Evolutionary conservation across 1,140 invertebrate genomes (phyloP).

Genomic region (Meloidogyne chitwoodi): DNA sequence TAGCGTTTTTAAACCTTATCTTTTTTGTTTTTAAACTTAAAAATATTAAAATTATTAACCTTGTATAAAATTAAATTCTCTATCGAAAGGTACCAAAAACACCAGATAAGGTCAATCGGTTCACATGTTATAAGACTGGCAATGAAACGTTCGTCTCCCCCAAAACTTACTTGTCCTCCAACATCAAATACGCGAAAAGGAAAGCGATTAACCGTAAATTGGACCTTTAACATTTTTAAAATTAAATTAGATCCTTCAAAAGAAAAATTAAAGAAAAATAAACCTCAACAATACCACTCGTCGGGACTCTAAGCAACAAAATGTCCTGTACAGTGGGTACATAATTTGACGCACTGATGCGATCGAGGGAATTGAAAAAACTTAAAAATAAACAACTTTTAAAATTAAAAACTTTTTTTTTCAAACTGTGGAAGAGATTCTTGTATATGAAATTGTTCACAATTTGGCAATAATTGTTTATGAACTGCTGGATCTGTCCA

Average conservation of each 20-base stretch:
- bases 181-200: conserved; percentile 66
- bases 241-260: no score
- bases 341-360: conserved; percentile 84
- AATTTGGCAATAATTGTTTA: not conserved
- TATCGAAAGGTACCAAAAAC: no score
- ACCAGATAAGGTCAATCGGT: no score
- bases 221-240: not conserved
- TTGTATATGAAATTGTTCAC: not conserved
- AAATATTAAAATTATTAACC: no score
- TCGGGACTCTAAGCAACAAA: conserved; percentile 88
- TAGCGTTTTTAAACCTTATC: no score
- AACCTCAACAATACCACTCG: conserved; percentile 86
- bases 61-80: no score
- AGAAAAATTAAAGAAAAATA: no score
- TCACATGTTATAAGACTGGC: no score
- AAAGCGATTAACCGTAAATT: not conserved
- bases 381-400: conserved; percentile 65
- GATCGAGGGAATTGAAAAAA: conserved; percentile 91
- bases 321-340: conserved; percentile 95
- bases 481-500: not conserved
- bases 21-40: no score
- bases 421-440: not conserved
- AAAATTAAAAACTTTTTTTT: not conserved
- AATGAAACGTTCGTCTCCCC: not conserved
- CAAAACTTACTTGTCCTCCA: conserved; percentile 62